Percentiles rank a stretch among this genome's conserved stretches.
Conservation (phyloP, 1,140 invertebrate species). For the Papilio machaon region DNA sequence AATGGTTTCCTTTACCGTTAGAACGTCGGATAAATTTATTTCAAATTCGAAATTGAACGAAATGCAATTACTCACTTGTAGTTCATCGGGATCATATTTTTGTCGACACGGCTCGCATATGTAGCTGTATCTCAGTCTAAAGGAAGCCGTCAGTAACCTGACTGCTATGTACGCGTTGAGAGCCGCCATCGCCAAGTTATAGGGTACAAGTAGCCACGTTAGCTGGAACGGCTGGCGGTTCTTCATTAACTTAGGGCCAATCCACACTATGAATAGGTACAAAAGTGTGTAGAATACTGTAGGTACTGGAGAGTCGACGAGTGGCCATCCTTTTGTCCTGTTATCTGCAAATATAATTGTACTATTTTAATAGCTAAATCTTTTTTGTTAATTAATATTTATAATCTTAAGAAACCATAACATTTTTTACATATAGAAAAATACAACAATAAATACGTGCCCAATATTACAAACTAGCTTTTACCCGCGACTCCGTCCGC, state of each 20-base stretch:
- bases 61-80: slow-evolving; percentile 82
- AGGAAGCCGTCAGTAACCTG: slow-evolving; percentile 89
- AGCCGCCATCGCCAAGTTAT: slow-evolving; percentile 92
- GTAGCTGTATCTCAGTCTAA: slow-evolving; percentile 92
- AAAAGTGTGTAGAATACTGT: slow-evolving; percentile 88
- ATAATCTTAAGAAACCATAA: no score
- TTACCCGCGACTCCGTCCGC: no score
- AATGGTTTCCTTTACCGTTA: no score
- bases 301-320: slow-evolving; percentile 92
- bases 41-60: background rate
- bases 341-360: slow-evolving; percentile 83
- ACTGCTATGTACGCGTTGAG: slow-evolving; percentile 94
- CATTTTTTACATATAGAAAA: no score
- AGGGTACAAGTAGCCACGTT: slow-evolving; percentile 90
- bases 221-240: slow-evolving; percentile 90
- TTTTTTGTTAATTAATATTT: no score
- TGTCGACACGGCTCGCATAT: slow-evolving; percentile 94
- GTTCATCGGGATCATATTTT: slow-evolving; percentile 90
- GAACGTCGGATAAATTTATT: no score
- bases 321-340: slow-evolving; percentile 92
- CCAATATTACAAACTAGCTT: no score
- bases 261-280: slow-evolving; percentile 91
- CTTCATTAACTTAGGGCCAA: slow-evolving; percentile 92
- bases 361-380: no score
- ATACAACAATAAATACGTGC: no score